A percentile compares a stretch with the other conserved stretches of the same genome.
Conservation (phyloP, 2,888 invertebrate species). For the Dynastes hyllus region DNA sequence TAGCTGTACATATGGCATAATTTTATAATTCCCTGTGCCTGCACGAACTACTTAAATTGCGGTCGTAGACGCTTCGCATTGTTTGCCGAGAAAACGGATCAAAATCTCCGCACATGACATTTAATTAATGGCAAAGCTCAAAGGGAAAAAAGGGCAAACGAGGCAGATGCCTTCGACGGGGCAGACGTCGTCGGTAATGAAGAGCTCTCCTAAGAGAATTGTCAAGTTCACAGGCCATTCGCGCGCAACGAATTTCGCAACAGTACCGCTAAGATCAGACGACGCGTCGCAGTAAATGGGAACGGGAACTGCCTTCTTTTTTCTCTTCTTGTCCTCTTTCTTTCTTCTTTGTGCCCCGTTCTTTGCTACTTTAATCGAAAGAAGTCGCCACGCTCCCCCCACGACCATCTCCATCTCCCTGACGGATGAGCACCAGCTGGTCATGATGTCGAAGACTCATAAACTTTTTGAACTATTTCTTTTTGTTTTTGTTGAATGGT, state of each 20-base stretch:
- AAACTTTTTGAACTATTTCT: conserved; percentile 42
- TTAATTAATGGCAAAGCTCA: conserved; percentile 37
- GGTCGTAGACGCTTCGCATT: too few relatives aligned
- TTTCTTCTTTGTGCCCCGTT: conserved; percentile 11
- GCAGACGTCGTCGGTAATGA: conserved; percentile 22
- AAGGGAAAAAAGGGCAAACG: conserved; percentile 15
- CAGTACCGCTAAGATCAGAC: neutral
- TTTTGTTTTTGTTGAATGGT: neutral
- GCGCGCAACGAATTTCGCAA: conserved; percentile 23
- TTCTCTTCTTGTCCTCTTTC: neutral
- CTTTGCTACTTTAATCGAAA: conserved; percentile 37
- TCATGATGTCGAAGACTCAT: conserved; percentile 47
- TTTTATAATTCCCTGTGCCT: too few relatives aligned
- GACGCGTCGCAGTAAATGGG: neutral
- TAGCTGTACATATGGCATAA: too few relatives aligned
- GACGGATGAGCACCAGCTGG: conserved; percentile 49
- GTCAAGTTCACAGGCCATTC: conserved; percentile 37
- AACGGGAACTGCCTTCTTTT: neutral
- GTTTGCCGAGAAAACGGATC: too few relatives aligned
- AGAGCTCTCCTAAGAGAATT: conserved; percentile 44
- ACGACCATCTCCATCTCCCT: conserved; percentile 11
- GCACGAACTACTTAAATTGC: too few relatives aligned
- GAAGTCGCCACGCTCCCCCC: conserved; percentile 41
- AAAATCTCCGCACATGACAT: conserved; percentile 23
- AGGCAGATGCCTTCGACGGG: neutral